Conservation (phyloP, 2,113 vertebrate species). For the Ellobius talpinus region DNA sequence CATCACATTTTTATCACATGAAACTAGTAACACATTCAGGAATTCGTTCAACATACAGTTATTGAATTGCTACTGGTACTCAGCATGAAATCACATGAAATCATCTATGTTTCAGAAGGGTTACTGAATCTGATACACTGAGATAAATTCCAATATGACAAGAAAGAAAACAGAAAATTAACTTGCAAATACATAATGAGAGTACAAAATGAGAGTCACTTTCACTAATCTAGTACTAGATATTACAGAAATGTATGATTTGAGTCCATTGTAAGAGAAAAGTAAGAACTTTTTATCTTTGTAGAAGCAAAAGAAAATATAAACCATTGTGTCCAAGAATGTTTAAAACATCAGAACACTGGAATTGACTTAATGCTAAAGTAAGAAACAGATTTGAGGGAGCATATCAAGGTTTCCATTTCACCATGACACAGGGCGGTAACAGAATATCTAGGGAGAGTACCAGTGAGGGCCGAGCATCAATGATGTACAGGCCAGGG, state of each 20-base stretch:
- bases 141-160: neutral
- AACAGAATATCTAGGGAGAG: neutral
- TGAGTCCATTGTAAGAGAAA: neutral
- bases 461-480: neutral
- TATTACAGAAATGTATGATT: neutral
- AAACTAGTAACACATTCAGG: neutral
- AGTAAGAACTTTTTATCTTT: neutral
- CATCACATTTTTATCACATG: neutral
- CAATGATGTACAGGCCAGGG: neutral
- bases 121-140: neutral
- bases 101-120: neutral
- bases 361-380: neutral
- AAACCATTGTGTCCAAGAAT: neutral
- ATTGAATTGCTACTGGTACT: neutral
- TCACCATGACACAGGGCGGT: neutral
- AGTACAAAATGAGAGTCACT: neutral
- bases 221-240: neutral
- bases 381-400: neutral
- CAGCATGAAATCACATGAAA: neutral
- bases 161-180: neutral
- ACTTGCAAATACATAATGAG: no score
- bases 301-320: slow-evolving; percentile 17
- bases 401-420: neutral
- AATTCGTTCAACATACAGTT: neutral
- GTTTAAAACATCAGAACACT: neutral